These are phyloP conservation scores for Zophobas morio DNA, from an alignment of 1,140 invertebrate genomes.

Conservation along the genomic window DNA sequence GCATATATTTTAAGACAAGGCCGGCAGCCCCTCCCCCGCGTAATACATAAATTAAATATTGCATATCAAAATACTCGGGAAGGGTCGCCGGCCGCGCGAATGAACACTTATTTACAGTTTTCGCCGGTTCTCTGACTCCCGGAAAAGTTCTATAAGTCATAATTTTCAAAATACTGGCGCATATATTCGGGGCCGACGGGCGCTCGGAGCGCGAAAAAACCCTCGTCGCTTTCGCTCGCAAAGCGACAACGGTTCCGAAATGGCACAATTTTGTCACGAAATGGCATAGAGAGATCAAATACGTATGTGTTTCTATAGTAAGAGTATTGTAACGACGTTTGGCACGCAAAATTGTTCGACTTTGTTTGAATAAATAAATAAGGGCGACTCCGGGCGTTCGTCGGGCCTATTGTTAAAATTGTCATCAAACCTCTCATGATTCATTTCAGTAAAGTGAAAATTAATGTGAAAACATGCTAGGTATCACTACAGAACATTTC, in stretches of 20 bases:
- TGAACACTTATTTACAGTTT: constrained; percentile 48
- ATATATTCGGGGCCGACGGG: constrained; percentile 24
- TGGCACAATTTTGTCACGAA: constrained; percentile 44
- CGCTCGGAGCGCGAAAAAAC: constrained; percentile 45
- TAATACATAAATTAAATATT: constrained; percentile 41
- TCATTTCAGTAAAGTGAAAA: constrained; percentile 49
- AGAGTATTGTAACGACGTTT: constrained; percentile 54
- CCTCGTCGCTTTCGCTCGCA: constrained; percentile 14
- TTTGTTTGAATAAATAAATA: background rate
- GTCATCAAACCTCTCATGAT: constrained; percentile 48
- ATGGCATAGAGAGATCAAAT: constrained; percentile 52
- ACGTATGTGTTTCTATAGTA: constrained; percentile 18
- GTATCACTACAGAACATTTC: constrained; percentile 63
- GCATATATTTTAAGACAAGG: constrained; percentile 30
- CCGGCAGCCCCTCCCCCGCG: constrained; percentile 8
- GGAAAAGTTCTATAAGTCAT: constrained; percentile 43
- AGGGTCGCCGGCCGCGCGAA: constrained; percentile 9
- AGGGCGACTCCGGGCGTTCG: background rate
- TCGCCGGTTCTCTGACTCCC: background rate
- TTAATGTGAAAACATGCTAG: constrained; percentile 51
- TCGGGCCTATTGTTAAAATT: constrained; percentile 10
- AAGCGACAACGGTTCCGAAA: constrained; percentile 4
- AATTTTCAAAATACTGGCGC: constrained; percentile 57
- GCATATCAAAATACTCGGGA: constrained; percentile 39
- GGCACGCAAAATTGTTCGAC: constrained; percentile 53